Percentiles rank a stretch among this genome's conserved stretches.
Evolutionary conservation across 2,797 vertebrate genomes (phyloP).

Genomic region (Hyperoplus lanceolatus): DNA sequence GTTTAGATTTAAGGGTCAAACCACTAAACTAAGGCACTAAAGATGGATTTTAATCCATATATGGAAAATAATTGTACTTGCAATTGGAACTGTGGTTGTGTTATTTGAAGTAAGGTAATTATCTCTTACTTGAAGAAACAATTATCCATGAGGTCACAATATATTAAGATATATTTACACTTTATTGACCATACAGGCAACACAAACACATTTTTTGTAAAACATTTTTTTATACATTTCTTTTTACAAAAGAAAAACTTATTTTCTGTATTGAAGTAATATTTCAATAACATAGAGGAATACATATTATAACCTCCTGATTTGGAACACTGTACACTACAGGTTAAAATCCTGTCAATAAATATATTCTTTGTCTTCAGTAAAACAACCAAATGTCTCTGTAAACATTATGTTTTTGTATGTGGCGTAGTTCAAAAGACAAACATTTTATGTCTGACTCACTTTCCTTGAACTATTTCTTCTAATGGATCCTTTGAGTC

Average conservation of each 20-base stretch:
- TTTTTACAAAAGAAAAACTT: constrained; percentile 57
- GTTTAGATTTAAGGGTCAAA: constrained; percentile 6
- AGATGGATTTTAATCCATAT: not conserved
- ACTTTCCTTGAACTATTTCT: constrained; percentile 15
- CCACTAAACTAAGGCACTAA: not conserved
- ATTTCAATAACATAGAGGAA: constrained; percentile 51
- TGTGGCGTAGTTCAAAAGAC: constrained; percentile 12
- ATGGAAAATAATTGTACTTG: not conserved
- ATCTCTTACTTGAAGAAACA: not conserved
- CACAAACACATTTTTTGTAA: not conserved
- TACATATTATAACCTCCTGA: constrained; percentile 57
- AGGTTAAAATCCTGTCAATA: constrained; percentile 85
- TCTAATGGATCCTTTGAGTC: constrained; percentile 6
- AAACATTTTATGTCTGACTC: constrained; percentile 2
- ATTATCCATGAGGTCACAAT: constrained; percentile 1
- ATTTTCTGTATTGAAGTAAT: constrained; percentile 40
- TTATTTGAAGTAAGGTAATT: not conserved
- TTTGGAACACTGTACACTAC: constrained; percentile 79
- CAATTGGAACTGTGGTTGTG: not conserved
- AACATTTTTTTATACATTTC: constrained; percentile 33
- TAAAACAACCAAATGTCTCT: constrained; percentile 56
- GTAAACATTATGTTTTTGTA: constrained; percentile 48
- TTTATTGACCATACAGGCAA: constrained; percentile 69
- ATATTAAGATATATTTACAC: constrained; percentile 61
- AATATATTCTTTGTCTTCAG: constrained; percentile 75